A percentile compares a stretch with the other conserved stretches of the same genome.
Evolutionary conservation across 2,113 vertebrate species (phyloP).

Genomic region (Azemiops feae): DNA sequence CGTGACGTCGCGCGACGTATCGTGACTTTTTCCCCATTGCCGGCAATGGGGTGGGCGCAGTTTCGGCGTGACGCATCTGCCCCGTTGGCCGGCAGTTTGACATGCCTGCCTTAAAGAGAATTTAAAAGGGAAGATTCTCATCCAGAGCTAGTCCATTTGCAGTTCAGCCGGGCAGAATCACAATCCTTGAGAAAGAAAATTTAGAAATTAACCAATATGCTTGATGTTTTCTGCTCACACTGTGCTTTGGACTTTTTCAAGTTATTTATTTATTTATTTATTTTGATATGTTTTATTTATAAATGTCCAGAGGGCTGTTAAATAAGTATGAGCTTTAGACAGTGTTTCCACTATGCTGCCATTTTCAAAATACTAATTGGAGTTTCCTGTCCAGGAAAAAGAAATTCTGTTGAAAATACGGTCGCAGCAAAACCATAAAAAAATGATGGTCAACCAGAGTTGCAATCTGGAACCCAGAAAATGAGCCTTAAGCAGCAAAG

Average conservation of each 20-base stretch:
- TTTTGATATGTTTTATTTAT: not conserved
- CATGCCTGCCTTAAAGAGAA: not conserved
- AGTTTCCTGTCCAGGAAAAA: not conserved
- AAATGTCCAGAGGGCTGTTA: not conserved
- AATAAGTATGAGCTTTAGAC: not conserved
- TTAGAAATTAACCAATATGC: not conserved
- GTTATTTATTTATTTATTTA: not conserved
- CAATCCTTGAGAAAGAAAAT: not conserved
- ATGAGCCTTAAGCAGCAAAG: not conserved
- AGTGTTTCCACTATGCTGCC: not conserved
- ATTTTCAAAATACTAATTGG: not conserved
- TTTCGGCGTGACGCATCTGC: too few species aligned
- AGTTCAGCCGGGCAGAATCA: not conserved
- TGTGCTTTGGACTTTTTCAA: not conserved
- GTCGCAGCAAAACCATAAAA: not conserved
- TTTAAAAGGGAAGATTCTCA: not conserved
- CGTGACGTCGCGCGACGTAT: too few species aligned
- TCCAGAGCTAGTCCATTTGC: not conserved
- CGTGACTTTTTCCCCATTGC: too few species aligned
- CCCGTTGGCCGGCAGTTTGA: too few species aligned
- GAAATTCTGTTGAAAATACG: not conserved
- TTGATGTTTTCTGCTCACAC: not conserved
- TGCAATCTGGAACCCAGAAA: not conserved
- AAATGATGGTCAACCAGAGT: not conserved
- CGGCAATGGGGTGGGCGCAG: too few species aligned